A percentile compares a stretch with the other conserved stretches of the same genome.
Conservation (phyloP, 2,888 invertebrate genomes). For the Phortica okadai region DNA sequence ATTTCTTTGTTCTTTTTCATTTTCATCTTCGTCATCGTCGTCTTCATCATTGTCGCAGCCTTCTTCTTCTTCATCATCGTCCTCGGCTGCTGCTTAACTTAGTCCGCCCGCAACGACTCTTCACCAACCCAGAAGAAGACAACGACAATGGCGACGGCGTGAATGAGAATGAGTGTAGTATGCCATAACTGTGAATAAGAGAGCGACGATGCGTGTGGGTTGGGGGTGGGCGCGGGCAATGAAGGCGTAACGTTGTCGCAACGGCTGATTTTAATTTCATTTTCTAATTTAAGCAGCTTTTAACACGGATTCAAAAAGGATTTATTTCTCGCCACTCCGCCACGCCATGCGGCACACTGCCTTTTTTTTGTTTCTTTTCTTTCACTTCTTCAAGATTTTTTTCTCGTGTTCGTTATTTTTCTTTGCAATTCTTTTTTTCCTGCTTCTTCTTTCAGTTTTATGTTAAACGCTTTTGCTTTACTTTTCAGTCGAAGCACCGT, state of each 20-base stretch:
- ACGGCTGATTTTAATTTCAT: slow-evolving; percentile 33
- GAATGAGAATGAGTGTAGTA: too few relatives aligned
- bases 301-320: slow-evolving; percentile 28
- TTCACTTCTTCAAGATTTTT: background rate
- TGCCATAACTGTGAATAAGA: too few relatives aligned
- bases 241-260: background rate
- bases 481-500: background rate
- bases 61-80: too few relatives aligned
- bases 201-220: too few relatives aligned
- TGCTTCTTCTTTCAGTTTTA: background rate
- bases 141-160: too few relatives aligned
- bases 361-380: background rate
- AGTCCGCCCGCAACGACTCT: too few relatives aligned
- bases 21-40: background rate
- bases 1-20: background rate
- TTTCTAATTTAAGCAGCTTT: slow-evolving; percentile 39
- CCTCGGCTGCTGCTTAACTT: too few relatives aligned
- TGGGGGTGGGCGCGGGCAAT: background rate
- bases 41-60: too few relatives aligned
- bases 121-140: too few relatives aligned
- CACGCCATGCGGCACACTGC: background rate
- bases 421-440: too few relatives aligned
- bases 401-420: slow-evolving; percentile 7
- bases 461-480: background rate
- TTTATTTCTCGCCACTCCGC: slow-evolving; percentile 19